Evolutionary conservation across 2,113 vertebrate species (phyloP).

Genomic region (Phyllostomus discolor): DNA sequence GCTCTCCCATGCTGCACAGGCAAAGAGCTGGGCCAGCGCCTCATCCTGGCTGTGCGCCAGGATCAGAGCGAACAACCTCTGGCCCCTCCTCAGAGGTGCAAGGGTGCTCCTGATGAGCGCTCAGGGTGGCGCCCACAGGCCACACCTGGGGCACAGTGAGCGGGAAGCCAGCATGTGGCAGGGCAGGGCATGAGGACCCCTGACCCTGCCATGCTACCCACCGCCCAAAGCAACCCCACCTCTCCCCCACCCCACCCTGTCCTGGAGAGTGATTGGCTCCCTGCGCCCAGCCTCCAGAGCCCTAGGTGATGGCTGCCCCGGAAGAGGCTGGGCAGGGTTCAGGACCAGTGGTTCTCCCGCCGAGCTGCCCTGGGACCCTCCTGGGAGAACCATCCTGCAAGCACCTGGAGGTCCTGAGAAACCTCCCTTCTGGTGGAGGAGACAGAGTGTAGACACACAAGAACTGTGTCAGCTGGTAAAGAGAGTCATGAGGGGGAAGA

Average conservation of each 20-base stretch:
- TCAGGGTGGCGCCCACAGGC: background rate
- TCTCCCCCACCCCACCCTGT: fast-evolving
- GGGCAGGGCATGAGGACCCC: background rate
- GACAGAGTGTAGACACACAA: background rate
- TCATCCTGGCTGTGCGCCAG: background rate
- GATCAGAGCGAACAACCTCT: background rate
- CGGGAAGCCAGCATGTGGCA: background rate
- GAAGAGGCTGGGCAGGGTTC: background rate
- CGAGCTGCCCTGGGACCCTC: background rate
- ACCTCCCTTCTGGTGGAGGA: too few relatives aligned
- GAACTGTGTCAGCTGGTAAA: background rate
- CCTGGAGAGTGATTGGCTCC: background rate
- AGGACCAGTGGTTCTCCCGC: fast-evolving
- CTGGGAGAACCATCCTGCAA: background rate
- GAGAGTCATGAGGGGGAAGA: background rate
- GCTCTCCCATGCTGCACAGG: background rate
- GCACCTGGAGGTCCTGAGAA: background rate
- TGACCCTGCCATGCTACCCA: background rate
- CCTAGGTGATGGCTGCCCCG: background rate
- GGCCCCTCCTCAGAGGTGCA: background rate
- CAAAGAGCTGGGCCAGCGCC: background rate
- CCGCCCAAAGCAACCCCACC: background rate
- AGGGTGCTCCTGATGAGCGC: background rate
- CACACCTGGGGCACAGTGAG: background rate
- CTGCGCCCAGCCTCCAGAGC: background rate